Conservation (phyloP, 2,888 invertebrate genomes). For the Auanema freiburgensis region DNA sequence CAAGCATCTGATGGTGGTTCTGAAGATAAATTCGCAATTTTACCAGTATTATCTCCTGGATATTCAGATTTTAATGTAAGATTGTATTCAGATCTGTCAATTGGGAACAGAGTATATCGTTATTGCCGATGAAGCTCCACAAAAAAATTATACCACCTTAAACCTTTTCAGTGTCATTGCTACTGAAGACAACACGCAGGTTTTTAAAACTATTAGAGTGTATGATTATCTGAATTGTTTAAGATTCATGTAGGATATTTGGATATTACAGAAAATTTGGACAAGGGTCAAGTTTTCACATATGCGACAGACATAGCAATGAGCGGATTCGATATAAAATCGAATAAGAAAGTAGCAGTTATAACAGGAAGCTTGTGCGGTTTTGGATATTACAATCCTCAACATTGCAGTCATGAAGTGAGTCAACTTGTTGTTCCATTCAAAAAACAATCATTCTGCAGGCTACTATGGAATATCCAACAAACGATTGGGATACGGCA, state of each 20-base stretch:
- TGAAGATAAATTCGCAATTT: constrained; percentile 15
- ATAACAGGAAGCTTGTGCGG: constrained; percentile 24
- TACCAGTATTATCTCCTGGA: constrained; percentile 10
- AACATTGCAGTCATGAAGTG: constrained; percentile 25
- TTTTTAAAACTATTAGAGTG: too few relatives aligned
- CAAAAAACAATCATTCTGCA: neutral
- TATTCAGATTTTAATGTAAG: neutral
- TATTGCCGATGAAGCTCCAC: constrained; percentile 14
- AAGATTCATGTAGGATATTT: too few relatives aligned
- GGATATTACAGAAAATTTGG: too few relatives aligned
- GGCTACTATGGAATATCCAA: constrained; percentile 24
- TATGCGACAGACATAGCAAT: constrained; percentile 2
- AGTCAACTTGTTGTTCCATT: too few relatives aligned
- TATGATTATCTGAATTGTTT: too few relatives aligned
- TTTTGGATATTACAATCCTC: constrained; percentile 17
- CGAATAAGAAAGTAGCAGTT: constrained; percentile 19
- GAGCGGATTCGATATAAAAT: neutral
- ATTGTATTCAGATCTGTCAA: constrained; percentile 19
- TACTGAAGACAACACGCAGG: constrained; percentile 12
- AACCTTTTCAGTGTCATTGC: constrained; percentile 22
- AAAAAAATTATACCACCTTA: constrained; percentile 5
- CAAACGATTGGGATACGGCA: constrained; percentile 2
- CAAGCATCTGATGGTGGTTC: constrained; percentile 11
- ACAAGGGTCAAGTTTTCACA: constrained; percentile 8
- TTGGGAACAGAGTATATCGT: constrained; percentile 15